A percentile compares a stretch with the other conserved stretches of the same genome.
Evolutionary conservation across 2,797 vertebrate species (phyloP).

Genomic region (Macropus fuliginosus): DNA sequence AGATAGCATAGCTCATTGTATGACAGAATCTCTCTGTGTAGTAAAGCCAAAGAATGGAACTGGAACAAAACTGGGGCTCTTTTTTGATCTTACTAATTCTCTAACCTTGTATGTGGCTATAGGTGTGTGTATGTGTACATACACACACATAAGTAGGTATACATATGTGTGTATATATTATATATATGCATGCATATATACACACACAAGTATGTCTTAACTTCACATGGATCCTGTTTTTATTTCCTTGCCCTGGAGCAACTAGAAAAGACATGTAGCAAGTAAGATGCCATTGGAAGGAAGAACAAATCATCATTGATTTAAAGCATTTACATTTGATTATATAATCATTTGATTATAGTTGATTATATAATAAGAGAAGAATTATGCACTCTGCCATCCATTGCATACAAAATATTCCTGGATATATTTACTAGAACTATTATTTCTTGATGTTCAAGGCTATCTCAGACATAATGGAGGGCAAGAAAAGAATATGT

Average conservation of each 20-base stretch:
- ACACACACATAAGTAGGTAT: no score
- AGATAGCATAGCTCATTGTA: constrained; percentile 12
- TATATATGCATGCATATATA: neutral
- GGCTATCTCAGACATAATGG: constrained; percentile 25
- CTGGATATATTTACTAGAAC: constrained; percentile 50
- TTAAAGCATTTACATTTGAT: constrained; percentile 58
- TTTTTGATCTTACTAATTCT: constrained; percentile 12
- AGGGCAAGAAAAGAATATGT: constrained; percentile 4
- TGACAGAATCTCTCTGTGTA: neutral
- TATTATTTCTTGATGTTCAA: constrained; percentile 56
- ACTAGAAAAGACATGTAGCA: constrained; percentile 54
- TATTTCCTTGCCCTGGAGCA: constrained; percentile 24
- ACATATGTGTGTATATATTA: no score
- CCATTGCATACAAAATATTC: constrained; percentile 59
- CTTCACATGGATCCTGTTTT: constrained; percentile 22
- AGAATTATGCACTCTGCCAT: constrained; percentile 67
- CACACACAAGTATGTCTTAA: neutral
- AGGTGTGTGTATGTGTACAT: neutral
- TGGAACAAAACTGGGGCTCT: neutral
- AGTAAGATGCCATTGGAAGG: neutral
- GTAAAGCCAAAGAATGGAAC: constrained; percentile 34
- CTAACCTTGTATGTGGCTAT: neutral
- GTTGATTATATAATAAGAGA: constrained; percentile 60
- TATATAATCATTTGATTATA: constrained; percentile 32
- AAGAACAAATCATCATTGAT: constrained; percentile 47